Evolutionary conservation across 2,888 invertebrate genomes (phyloP).

Genomic region (Idaea straminata): DNA sequence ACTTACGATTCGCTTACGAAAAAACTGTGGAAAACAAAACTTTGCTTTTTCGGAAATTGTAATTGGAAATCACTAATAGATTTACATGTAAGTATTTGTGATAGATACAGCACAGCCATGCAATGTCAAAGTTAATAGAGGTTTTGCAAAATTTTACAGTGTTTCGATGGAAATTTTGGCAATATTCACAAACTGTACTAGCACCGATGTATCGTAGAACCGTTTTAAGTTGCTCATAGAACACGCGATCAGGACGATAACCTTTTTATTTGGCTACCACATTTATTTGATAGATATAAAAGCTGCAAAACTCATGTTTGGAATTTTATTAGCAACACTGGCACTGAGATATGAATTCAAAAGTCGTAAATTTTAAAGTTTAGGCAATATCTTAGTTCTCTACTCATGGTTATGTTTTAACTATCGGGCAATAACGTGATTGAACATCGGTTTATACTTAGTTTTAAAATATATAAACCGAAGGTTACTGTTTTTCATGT

Average conservation of each 20-base stretch:
- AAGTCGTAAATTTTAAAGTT: not conserved
- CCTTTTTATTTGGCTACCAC: conserved; percentile 18
- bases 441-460: conserved; percentile 1
- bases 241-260: conserved; percentile 51
- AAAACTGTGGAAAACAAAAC: conserved; percentile 15
- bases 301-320: not conserved
- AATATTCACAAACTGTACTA: conserved; percentile 37
- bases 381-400: not conserved
- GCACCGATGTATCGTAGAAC: conserved; percentile 16
- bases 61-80: conserved; percentile 15
- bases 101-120: conserved; percentile 26
- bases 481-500: too few species aligned
- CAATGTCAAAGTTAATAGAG: conserved; percentile 39
- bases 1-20: conserved; percentile 16
- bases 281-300: conserved; percentile 3
- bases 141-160: conserved; percentile 47
- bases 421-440: too few species aligned
- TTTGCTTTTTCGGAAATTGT: conserved; percentile 17
- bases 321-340: not conserved
- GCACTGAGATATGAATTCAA: not conserved
- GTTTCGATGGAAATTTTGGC: conserved; percentile 51
- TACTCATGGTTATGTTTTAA: not conserved
- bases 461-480: not conserved
- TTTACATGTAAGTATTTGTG: conserved; percentile 5
- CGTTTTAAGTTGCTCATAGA: conserved; percentile 13